Evolutionary conservation across 2,113 vertebrate genomes (phyloP).

Genomic region (Corythornis madagascariensis): DNA sequence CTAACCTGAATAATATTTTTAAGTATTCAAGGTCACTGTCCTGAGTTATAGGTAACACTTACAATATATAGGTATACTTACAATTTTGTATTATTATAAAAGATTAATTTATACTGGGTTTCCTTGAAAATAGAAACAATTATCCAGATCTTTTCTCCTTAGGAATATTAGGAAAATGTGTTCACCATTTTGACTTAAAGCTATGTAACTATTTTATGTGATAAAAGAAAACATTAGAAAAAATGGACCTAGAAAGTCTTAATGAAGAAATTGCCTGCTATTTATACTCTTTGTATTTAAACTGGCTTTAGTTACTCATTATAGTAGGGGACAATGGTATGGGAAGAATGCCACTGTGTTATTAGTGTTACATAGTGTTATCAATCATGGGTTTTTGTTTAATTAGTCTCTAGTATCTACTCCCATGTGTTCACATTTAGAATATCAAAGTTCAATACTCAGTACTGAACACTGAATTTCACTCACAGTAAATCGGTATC

Average conservation of each 20-base stretch:
- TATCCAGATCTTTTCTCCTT: background rate
- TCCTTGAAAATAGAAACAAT: background rate
- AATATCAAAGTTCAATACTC: background rate
- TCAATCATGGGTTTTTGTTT: background rate
- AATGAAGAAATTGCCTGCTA: background rate
- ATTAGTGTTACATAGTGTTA: background rate
- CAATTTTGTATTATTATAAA: background rate
- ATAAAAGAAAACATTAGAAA: background rate
- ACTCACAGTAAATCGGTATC: background rate
- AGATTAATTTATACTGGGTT: background rate
- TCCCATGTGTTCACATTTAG: background rate
- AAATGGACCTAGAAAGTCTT: background rate
- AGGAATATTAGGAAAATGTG: background rate
- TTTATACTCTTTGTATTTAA: background rate
- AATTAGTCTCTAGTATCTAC: background rate
- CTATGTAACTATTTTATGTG: background rate
- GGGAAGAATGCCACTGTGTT: background rate
- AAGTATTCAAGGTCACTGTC: background rate
- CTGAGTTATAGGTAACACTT: background rate
- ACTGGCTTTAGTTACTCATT: background rate
- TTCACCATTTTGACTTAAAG: background rate
- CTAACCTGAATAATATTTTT: background rate
- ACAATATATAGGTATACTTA: background rate
- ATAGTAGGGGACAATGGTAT: background rate
- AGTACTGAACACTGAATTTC: background rate